phyloP scores from a whole-genome alignment of 2,113 vertebrate genomes.

The Hirundichthys speculiger region DNA sequence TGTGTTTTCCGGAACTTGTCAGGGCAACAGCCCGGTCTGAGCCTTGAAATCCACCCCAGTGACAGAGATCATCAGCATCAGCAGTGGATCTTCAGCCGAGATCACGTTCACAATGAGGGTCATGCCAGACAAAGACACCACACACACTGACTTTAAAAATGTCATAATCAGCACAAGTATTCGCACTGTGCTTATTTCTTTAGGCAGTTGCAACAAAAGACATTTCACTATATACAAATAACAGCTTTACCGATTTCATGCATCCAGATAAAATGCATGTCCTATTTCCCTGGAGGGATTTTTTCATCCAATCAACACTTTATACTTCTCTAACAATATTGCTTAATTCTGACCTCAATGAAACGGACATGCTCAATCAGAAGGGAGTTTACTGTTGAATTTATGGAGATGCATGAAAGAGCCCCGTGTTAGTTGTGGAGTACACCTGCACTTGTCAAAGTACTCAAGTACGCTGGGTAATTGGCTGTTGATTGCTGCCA shows the following conservation, averaged over 20 bases:
- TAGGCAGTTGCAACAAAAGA: conserved; percentile 19
- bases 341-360: conserved; percentile 66
- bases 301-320: conserved; percentile 34
- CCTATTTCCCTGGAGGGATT: conserved; percentile 49
- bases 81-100: conserved; percentile 61
- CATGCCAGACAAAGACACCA: conserved; percentile 51
- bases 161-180: conserved; percentile 31
- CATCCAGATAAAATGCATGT: conserved; percentile 46
- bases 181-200: conserved; percentile 14
- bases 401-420: conserved; percentile 72
- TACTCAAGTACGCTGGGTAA: conserved; percentile 76
- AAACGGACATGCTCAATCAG: conserved; percentile 59
- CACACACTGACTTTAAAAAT: conserved; percentile 26
- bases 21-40: conserved; percentile 51
- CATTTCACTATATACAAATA: conserved; percentile 48
- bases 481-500: conserved; percentile 82
- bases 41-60: conserved; percentile 64
- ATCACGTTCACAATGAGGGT: conserved; percentile 62
- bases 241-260: conserved; percentile 56
- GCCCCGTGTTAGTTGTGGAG: conserved; percentile 65
- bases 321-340: conserved; percentile 64
- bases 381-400: conserved; percentile 66
- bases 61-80: conserved; percentile 76
- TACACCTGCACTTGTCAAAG: conserved; percentile 80
- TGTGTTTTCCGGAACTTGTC: conserved; percentile 46